phyloP scores from a whole-genome alignment of 2,797 vertebrate species.

The Pseudochirops corinnae region DNA sequence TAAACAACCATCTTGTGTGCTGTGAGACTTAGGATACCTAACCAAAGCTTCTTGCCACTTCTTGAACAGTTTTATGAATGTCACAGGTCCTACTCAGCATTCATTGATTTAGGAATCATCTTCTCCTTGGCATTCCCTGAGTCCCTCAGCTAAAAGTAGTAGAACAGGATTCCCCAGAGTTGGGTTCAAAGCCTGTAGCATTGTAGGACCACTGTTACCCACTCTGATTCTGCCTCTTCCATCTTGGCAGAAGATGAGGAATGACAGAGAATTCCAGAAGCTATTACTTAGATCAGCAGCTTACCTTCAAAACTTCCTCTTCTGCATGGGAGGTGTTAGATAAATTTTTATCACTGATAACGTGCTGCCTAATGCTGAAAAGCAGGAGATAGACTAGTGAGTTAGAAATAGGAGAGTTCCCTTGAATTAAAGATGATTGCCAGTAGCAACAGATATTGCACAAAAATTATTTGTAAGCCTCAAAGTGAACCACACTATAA shows the following conservation, averaged over 20 bases:
- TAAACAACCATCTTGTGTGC: background rate
- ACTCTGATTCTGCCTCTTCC: background rate
- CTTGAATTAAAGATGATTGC: background rate
- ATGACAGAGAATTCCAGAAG: background rate
- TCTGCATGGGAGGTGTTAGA: background rate
- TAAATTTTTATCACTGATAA: background rate
- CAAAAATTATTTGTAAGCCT: background rate
- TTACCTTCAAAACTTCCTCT: background rate
- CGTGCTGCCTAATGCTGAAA: background rate
- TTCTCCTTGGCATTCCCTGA: background rate
- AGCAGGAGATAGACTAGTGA: background rate
- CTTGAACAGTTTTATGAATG: slow-evolving; percentile 32
- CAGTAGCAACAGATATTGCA: background rate
- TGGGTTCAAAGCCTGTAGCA: slow-evolving; percentile 15
- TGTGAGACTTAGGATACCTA: slow-evolving; percentile 21
- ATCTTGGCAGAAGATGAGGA: background rate
- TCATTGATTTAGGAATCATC: slow-evolving; percentile 9
- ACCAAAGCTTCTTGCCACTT: background rate
- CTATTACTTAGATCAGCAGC: background rate
- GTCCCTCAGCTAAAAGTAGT: background rate
- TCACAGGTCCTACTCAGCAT: slow-evolving; percentile 17
- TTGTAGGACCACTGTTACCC: background rate
- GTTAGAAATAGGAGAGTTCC: background rate
- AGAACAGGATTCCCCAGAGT: background rate
- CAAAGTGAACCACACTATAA: background rate